Percentiles rank a stretch among this genome's conserved stretches.
phyloP scores from a whole-genome alignment of 2,888 invertebrate genomes.

The Epirrhoe alternata region DNA sequence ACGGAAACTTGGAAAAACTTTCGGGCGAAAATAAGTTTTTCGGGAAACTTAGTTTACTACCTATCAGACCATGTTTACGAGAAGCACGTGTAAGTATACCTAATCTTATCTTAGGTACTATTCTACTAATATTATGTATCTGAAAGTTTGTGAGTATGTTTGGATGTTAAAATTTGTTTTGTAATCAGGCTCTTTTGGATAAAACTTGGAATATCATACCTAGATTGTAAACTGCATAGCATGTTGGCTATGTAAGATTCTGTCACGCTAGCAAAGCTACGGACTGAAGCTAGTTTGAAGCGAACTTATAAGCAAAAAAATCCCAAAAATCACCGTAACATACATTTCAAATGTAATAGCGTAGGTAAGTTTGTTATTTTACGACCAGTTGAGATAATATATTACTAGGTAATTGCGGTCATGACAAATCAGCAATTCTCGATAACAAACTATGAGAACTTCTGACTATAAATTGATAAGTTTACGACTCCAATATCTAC shows the following conservation, averaged over 20 bases:
- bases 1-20: neutral
- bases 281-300: too few species aligned
- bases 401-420: constrained; percentile 9
- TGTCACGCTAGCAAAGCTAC: too few species aligned
- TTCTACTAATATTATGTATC: too few species aligned
- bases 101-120: too few species aligned
- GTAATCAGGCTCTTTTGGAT: too few species aligned
- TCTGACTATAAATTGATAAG: neutral
- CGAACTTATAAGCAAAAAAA: neutral
- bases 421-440: constrained; percentile 1
- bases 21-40: neutral
- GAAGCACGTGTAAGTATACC: neutral
- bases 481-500: constrained; percentile 1
- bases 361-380: constrained; percentile 8
- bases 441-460: constrained; percentile 1
- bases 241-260: too few species aligned
- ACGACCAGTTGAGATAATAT: constrained; percentile 1
- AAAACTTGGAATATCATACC: too few species aligned
- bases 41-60: neutral
- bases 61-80: neutral
- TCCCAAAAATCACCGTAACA: constrained; percentile 4
- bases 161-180: too few species aligned
- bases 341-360: neutral
- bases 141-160: too few species aligned
- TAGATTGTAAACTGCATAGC: too few species aligned